phyloP scores from a whole-genome alignment of 2,888 invertebrate genomes.

The Venusia cambrica region DNA sequence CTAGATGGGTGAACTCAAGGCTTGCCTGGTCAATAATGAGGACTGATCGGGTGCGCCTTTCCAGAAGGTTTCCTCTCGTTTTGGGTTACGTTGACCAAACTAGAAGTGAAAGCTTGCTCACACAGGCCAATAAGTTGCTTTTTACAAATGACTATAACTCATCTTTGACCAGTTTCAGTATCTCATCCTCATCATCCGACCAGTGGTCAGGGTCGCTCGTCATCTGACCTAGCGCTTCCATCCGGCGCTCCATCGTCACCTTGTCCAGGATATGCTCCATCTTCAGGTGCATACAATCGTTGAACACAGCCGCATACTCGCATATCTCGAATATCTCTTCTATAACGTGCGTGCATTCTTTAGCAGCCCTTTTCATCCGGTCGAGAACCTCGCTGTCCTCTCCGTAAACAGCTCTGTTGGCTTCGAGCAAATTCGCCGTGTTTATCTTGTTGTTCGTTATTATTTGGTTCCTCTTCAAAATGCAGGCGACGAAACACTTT shows the following conservation, averaged over 20 bases:
- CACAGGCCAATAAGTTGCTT: too few species aligned
- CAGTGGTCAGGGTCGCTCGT: slow-evolving; percentile 57
- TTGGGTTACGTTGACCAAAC: too few species aligned
- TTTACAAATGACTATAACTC: slow-evolving; percentile 45
- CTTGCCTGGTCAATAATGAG: too few species aligned
- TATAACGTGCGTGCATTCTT: slow-evolving; percentile 49
- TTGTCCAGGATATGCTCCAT: slow-evolving; percentile 72
- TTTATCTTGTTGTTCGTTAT: slow-evolving; percentile 62
- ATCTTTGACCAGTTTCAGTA: slow-evolving; percentile 60
- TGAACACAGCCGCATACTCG: slow-evolving; percentile 67
- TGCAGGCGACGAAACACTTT: slow-evolving; percentile 72
- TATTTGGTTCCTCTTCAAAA: slow-evolving; percentile 60
- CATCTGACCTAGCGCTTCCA: slow-evolving; percentile 69
- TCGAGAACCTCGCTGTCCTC: slow-evolving; percentile 63
- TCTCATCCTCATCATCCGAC: slow-evolving; percentile 62
- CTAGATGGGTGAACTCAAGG: too few species aligned
- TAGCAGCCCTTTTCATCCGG: slow-evolving; percentile 51
- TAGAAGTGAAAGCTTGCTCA: too few species aligned
- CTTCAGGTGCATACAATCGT: slow-evolving; percentile 74
- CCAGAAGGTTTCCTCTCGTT: too few species aligned
- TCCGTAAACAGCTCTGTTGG: slow-evolving; percentile 58
- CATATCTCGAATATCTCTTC: slow-evolving; percentile 67
- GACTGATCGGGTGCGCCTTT: too few species aligned
- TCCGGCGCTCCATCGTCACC: slow-evolving; percentile 63
- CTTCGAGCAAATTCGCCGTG: slow-evolving; percentile 49